Evolutionary conservation across 2,888 invertebrate genomes (phyloP), one percentile per base, ranked within the genome.

Genomic region (Girardia tigrina): DNA sequence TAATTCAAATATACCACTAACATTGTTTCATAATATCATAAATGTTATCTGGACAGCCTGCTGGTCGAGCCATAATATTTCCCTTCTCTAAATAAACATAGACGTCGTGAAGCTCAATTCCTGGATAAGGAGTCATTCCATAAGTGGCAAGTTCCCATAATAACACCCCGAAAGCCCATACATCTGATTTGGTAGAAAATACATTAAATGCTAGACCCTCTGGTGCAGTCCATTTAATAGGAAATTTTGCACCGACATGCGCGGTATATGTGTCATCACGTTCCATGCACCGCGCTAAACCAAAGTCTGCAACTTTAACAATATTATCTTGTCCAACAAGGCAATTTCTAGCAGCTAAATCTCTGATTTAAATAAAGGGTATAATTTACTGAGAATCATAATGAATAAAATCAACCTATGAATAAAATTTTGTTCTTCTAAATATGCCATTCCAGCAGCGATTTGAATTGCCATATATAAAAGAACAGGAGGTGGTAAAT

Each of bases 381-480:
- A n/a, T n/a, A n/a, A n/a, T n/a, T n/a, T n/a, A n/a, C n/a, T n/a
- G n/a, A n/a, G n/a, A n/a, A n/a, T n/a, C n/a, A n/a, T n/a, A n/a
- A n/a, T 42, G n/a, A 42, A 42, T 70, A 72, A 72, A 73, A 36
- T 6, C 71, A 28, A 75, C 75, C 77, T 70, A 27, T 77, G 77
- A 82, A 98, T 98, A 82, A 95, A 98, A 83, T 89, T 91, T 80
- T 93, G 88, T 81, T 90, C 90, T 87, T 98, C 98, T 80, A 98
- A 87, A 85, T 97, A 97, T 82, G 92, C 92, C 98, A 99, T 99
- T 78, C 93, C 98, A 78, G 93, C 91, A 0, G 97, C 94, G 81
- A 98, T 95, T 88, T 98, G 97, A n/a, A 95, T 94, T 73, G 97
- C 97, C 89, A 98, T 97, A 85, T 97, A 93, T 89, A 99, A 91